phyloP scores from a whole-genome alignment of 1,140 invertebrate genomes.

The Drosophila melanogaster region Release_6_plus_ISO1_MT NT_033777.3:23623501-23624000 shows the following conservation, averaged over 20 bases:
- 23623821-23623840: not conserved
- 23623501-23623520: constrained; percentile 47
- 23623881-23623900: constrained; percentile 24
- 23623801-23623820: constrained; percentile 19
- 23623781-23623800: constrained; percentile 61
- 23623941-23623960: constrained; percentile 81
- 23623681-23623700: constrained; percentile 14
- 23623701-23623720: constrained; percentile 64
- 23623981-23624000: constrained; percentile 39
- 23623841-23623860: constrained; percentile 17
- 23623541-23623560: constrained; percentile 26
- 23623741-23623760: constrained; percentile 43
- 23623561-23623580: not conserved
- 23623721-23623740: constrained; percentile 14
- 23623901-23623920: no score
- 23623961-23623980: constrained; percentile 65
- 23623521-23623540: constrained; percentile 41
- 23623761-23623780: constrained; percentile 2
- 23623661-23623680: constrained; percentile 65
- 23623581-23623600: no score
- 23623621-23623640: not conserved
- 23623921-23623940: constrained; percentile 36
- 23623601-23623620: constrained; percentile 32
- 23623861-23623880: constrained; percentile 44
- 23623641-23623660: constrained; percentile 41